phyloP scores from a whole-genome alignment of 2,888 invertebrate genomes.

The Lypha dubia region DNA sequence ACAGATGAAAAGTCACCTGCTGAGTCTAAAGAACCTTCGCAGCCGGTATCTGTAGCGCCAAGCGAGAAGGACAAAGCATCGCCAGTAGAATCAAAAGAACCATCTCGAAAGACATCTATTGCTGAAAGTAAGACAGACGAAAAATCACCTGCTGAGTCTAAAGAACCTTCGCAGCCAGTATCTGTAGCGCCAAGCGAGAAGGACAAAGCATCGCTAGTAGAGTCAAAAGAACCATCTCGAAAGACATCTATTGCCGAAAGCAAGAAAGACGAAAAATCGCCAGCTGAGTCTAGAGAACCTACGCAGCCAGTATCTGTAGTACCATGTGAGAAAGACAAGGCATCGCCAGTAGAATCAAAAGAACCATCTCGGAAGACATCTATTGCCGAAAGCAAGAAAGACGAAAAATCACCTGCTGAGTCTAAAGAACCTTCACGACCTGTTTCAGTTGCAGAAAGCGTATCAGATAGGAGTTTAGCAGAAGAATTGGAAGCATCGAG shows the following conservation, averaged over 20 bases:
- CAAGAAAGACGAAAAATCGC: constrained; percentile 66
- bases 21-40: constrained; percentile 51
- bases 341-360: constrained; percentile 40
- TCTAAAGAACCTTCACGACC: constrained; percentile 53
- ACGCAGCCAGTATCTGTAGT: constrained; percentile 67
- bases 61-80: constrained; percentile 50
- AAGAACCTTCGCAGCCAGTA: constrained; percentile 29
- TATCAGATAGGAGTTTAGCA: constrained; percentile 42
- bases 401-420: constrained; percentile 53
- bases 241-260: constrained; percentile 64
- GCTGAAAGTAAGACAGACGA: constrained; percentile 59
- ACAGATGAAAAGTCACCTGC: constrained; percentile 61
- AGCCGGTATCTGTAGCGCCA: not conserved
- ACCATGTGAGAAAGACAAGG: constrained; percentile 24
- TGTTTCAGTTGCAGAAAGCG: constrained; percentile 44
- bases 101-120: constrained; percentile 66
- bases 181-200: constrained; percentile 38
- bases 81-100: constrained; percentile 1
- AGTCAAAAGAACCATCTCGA: constrained; percentile 43
- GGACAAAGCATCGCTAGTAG: constrained; percentile 52
- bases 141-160: constrained; percentile 65
- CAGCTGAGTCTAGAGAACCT: constrained; percentile 42
- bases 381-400: constrained; percentile 52
- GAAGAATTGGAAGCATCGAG: constrained; percentile 70
- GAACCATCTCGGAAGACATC: constrained; percentile 14